A percentile compares a stretch with the other conserved stretches of the same genome.
These are phyloP conservation scores for Jaculus jaculus DNA, from an alignment of 2,113 vertebrate species.

Conservation along the genomic window DNA sequence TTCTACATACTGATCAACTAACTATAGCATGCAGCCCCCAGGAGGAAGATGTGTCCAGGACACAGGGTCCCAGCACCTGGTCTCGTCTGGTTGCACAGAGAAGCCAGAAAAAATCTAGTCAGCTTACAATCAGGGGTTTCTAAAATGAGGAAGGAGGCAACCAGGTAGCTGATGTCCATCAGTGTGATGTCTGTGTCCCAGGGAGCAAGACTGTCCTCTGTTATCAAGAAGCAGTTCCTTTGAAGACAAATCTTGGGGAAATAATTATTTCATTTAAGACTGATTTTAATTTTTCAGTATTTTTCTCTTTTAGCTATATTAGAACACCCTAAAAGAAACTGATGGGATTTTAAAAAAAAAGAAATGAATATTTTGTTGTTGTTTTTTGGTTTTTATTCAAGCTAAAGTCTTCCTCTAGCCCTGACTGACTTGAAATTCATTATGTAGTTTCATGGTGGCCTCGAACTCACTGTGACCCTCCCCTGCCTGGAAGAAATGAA, in stretches of 20 bases:
- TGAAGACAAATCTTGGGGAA: constrained; percentile 6
- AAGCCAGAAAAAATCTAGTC: background rate
- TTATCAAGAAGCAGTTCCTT: background rate
- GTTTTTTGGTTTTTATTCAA: background rate
- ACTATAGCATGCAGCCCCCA: background rate
- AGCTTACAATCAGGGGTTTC: background rate
- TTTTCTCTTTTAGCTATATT: no score
- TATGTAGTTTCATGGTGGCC: no score
- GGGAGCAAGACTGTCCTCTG: background rate
- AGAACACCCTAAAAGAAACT: no score
- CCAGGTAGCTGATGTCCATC: background rate
- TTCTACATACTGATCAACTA: background rate
- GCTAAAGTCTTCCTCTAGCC: no score
- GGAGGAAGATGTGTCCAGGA: background rate
- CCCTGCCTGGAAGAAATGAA: no score
- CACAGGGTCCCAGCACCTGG: background rate
- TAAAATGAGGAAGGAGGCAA: background rate
- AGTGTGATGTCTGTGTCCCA: no score
- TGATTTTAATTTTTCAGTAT: background rate
- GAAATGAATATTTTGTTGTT: background rate
- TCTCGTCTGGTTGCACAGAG: background rate
- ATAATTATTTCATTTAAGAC: background rate
- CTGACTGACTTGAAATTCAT: no score
- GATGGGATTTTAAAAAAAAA: background rate
- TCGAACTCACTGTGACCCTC: no score